phyloP scores from a whole-genome alignment of 2,797 vertebrate species.

The Rhinophrynus dorsalis region DNA sequence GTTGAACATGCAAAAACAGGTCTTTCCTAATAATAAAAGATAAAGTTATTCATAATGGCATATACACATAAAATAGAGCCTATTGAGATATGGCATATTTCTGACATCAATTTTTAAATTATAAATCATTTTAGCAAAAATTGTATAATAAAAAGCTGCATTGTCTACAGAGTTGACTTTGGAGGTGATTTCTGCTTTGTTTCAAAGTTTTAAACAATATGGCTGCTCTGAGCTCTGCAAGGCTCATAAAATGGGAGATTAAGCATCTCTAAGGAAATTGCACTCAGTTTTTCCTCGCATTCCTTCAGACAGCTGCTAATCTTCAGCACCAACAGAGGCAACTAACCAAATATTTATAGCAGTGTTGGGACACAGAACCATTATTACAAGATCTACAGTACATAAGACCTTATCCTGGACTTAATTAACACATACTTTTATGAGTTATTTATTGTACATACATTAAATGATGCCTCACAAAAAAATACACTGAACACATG shows the following conservation, averaged over 20 bases:
- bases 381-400: conserved; percentile 44
- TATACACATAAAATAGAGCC: no score
- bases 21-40: no score
- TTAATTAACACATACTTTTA: conserved; percentile 42
- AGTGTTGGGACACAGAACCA: conserved; percentile 26
- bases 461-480: background rate
- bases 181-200: background rate
- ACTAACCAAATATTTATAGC: conserved; percentile 43
- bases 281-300: conserved; percentile 37
- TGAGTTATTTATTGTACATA: conserved; percentile 29
- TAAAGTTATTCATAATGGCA: no score
- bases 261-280: conserved; percentile 33
- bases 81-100: no score
- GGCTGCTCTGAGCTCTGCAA: conserved; percentile 12
- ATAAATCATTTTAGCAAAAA: background rate
- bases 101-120: no score
- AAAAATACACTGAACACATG: conserved; percentile 23
- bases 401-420: conserved; percentile 40
- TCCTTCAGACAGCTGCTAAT: conserved; percentile 11
- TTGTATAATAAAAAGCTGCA: background rate
- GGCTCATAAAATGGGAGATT: conserved; percentile 44
- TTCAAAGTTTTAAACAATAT: conserved; percentile 10
- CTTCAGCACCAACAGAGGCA: background rate
- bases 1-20: no score
- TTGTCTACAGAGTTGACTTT: background rate